phyloP scores from a whole-genome alignment of 2,888 invertebrate genomes.

The Eupithecia pulchellata region DNA sequence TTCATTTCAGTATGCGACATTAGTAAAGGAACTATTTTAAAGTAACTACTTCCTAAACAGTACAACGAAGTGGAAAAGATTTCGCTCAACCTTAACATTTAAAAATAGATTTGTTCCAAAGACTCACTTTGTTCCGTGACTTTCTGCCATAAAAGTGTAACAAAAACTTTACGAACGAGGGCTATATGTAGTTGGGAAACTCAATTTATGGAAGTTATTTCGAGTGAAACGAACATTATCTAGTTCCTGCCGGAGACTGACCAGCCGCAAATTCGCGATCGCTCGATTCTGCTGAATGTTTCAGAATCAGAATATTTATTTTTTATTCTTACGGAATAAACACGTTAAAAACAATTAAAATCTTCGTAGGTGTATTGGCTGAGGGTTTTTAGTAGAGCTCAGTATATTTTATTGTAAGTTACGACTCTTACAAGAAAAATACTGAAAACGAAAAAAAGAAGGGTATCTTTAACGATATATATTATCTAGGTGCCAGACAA shows the following conservation, averaged over 20 bases:
- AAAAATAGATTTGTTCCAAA: slow-evolving; percentile 1
- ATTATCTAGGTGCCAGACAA: no score
- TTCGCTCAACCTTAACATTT: neutral
- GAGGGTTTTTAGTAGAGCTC: neutral
- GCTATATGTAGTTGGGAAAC: slow-evolving; percentile 59
- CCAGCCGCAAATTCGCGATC: slow-evolving; percentile 25
- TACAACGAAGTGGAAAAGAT: neutral
- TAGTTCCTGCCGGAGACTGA: slow-evolving; percentile 54
- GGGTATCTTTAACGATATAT: no score
- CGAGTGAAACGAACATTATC: slow-evolving; percentile 67
- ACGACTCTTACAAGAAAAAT: no score
- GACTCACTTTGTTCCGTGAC: slow-evolving; percentile 15
- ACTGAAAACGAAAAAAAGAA: no score
- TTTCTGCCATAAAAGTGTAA: slow-evolving; percentile 47
- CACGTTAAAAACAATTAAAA: neutral
- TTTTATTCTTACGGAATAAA: neutral
- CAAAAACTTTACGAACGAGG: slow-evolving; percentile 47
- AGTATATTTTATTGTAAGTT: no score
- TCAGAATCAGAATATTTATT: neutral
- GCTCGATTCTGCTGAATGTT: slow-evolving; percentile 21
- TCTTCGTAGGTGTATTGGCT: neutral
- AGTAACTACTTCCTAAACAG: neutral
- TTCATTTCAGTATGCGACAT: no score
- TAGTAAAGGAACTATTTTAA: no score
- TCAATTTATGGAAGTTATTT: slow-evolving; percentile 75